Percentiles rank a stretch among this genome's conserved stretches.
Conservation (phyloP, 2,113 vertebrate genomes). For the Pandion haliaetus region DNA sequence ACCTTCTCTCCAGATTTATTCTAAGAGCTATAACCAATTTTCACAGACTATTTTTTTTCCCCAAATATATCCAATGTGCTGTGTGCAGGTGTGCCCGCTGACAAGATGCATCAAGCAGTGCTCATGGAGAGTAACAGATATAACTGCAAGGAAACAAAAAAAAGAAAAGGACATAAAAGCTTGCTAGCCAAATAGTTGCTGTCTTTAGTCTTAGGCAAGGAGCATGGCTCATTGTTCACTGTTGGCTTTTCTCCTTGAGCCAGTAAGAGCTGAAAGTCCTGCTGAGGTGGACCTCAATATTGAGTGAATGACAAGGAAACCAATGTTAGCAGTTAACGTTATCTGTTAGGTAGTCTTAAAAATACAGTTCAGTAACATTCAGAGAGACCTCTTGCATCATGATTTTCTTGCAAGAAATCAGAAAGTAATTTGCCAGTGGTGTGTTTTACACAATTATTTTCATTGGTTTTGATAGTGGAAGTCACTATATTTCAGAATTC, state of each 20-base stretch:
- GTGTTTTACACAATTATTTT: background rate
- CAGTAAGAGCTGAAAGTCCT: background rate
- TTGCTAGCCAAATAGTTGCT: background rate
- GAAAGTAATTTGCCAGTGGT: background rate
- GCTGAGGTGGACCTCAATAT: background rate
- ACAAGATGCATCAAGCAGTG: background rate
- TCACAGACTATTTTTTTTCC: background rate
- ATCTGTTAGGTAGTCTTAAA: background rate
- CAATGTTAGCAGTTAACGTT: accelerated
- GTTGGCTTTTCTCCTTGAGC: background rate
- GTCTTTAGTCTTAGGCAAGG: background rate
- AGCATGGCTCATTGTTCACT: background rate
- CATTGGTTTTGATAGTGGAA: background rate
- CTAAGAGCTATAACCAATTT: background rate
- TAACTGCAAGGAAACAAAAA: background rate
- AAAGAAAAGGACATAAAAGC: background rate
- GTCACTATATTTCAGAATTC: background rate
- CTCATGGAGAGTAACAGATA: background rate
- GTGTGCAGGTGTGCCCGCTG: background rate
- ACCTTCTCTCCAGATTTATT: background rate
- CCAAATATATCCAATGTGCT: background rate
- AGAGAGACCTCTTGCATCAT: background rate
- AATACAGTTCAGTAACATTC: background rate
- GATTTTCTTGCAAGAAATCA: background rate
- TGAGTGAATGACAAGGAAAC: background rate